Evolutionary conservation across 2,797 vertebrate genomes (phyloP).

Genomic region (Calcarius lapponicus): DNA sequence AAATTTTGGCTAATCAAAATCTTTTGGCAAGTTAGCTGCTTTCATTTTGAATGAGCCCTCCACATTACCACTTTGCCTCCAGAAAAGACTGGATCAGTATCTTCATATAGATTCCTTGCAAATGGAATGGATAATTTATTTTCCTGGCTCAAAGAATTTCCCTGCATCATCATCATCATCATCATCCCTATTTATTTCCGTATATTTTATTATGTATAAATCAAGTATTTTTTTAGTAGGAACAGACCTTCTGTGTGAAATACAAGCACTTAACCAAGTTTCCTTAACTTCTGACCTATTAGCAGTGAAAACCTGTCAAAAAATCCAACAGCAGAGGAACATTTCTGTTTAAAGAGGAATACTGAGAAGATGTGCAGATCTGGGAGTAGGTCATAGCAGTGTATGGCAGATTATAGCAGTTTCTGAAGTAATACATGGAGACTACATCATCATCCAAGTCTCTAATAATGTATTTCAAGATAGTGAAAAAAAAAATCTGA

Average conservation of each 20-base stretch:
- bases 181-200: not conserved
- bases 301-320: not conserved
- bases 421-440: not conserved
- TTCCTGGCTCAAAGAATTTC: not conserved
- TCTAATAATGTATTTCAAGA: not conserved
- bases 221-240: not conserved
- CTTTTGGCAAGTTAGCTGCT: conserved; percentile 6
- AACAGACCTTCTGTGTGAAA: not conserved
- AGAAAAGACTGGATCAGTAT: not conserved
- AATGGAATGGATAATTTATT: not conserved
- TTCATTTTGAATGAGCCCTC: conserved; percentile 13
- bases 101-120: not conserved
- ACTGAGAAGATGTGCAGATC: not conserved
- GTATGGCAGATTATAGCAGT: not conserved
- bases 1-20: conserved; percentile 42
- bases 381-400: not conserved
- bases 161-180: not conserved
- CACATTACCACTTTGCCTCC: not conserved
- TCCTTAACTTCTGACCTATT: not conserved
- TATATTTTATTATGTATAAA: not conserved
- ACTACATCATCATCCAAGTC: not conserved
- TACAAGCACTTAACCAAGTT: not conserved
- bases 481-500: not conserved
- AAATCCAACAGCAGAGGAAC: not conserved
- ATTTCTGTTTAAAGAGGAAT: not conserved